phyloP scores from a whole-genome alignment of 2,797 vertebrate species.

The Atherinosoma microstoma region DNA sequence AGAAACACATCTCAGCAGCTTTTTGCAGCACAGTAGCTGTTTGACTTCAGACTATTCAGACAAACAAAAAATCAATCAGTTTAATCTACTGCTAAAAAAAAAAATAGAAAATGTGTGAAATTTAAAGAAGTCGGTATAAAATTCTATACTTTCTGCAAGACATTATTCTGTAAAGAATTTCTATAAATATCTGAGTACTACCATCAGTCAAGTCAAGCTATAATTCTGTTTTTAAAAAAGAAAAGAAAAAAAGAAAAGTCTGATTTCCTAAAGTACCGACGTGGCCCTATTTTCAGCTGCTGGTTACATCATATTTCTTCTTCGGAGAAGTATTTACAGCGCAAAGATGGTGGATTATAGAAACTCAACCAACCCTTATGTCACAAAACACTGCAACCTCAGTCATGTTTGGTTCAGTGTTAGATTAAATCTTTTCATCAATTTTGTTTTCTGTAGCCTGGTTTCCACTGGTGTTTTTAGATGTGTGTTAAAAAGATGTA shows the following conservation, averaged over 20 bases:
- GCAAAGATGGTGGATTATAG: not conserved
- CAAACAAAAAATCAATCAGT: not conserved
- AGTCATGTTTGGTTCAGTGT: too few relatives aligned
- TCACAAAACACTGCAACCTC: not conserved
- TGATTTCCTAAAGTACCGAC: not conserved
- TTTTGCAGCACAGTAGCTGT: not conserved
- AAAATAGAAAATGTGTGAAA: not conserved
- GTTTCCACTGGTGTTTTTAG: too few relatives aligned
- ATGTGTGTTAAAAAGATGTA: too few relatives aligned
- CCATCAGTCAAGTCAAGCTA: not conserved
- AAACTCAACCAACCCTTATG: not conserved
- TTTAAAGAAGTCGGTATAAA: not conserved
- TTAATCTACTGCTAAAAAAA: not conserved
- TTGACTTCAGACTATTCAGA: not conserved
- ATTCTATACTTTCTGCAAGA: fast-evolving
- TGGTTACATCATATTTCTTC: not conserved
- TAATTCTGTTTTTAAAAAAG: not conserved
- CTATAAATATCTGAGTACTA: not conserved
- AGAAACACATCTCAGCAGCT: not conserved
- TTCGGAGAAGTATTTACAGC: not conserved
- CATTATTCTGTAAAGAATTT: not conserved
- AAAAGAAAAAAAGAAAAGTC: too few relatives aligned
- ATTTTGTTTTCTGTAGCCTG: too few relatives aligned
- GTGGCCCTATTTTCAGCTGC: too few relatives aligned
- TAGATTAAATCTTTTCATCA: too few relatives aligned